Evolutionary conservation across 2,113 vertebrate genomes (phyloP).

Genomic region (Chrysemys picta): DNA sequence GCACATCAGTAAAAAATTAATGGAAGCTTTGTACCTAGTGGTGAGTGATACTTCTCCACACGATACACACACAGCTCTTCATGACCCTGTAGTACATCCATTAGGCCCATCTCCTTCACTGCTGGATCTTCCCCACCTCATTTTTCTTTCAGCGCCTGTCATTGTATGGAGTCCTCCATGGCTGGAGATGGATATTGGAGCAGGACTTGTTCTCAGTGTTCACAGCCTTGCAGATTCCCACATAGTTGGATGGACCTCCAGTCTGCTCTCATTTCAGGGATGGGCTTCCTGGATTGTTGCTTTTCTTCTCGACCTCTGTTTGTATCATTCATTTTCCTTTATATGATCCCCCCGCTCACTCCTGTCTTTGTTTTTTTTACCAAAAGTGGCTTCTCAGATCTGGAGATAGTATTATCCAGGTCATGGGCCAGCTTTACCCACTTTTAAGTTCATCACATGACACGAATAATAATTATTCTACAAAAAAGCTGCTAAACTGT

Average conservation of each 20-base stretch:
- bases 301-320: conserved; percentile 58
- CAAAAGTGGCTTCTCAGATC: background rate
- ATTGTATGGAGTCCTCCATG: conserved; percentile 29
- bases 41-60: background rate
- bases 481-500: background rate
- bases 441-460: background rate
- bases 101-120: background rate
- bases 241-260: conserved; percentile 61
- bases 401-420: background rate
- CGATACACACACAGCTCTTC: background rate
- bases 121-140: background rate
- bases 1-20: background rate
- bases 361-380: background rate
- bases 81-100: accelerated
- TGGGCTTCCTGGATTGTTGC: conserved; percentile 42
- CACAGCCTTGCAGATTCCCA: conserved; percentile 49
- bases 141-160: background rate
- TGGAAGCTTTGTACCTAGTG: background rate
- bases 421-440: background rate
- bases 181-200: conserved; percentile 67
- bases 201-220: conserved; percentile 37
- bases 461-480: background rate
- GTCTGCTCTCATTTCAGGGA: conserved; percentile 53
- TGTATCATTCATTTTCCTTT: background rate
- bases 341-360: background rate